Evolutionary conservation across 1,140 invertebrate genomes (phyloP), one percentile per base, ranked within the genome.

Genomic region (Nasonia vitripennis): DNA sequence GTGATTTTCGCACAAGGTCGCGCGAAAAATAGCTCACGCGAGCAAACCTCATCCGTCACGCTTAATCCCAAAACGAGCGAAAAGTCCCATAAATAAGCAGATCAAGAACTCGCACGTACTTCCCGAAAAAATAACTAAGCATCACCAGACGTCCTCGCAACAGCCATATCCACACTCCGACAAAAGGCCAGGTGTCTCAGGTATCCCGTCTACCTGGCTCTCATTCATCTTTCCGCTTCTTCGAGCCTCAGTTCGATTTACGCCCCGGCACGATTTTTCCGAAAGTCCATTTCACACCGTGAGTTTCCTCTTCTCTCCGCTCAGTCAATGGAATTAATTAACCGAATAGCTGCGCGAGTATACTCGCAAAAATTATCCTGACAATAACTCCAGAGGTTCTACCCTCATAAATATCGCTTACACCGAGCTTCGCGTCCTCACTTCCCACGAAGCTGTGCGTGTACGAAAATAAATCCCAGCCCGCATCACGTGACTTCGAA

Each of bases 151-250:
- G 7, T 45, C 7, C 41, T 45, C 41, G 41, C 10, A 45, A 45
- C 41, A 37, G 34, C 34, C 34, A 5, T 37, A 37, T 6, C 2
- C 9, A 45, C 41, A 45, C 41, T 10, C 41, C 41, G 7, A 45
- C 41, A 87, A 87, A 89, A 87, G 79, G 88, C 91, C 91, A 92
- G 91, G 89, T 92, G 90, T 89, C 89, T 91, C 90, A 89, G 88
- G 91, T 91, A 92, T 90, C 83, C 68, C 31, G 68, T 34, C 3
- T 34, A 71, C 68, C 68, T 71, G 23, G 23, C 10, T 27, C 83
- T 73, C 86, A 77, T 85, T 87, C 81, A 84, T 80, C 27, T 34
- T 7, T 34, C 27, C 27, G 27, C 27, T 27, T 27, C 10, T 14
- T 41, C 75, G 6, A 78, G 9, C 41, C 12, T 51, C 45, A 1